A percentile compares a stretch with the other conserved stretches of the same genome.
Conservation (phyloP, 2,888 invertebrate genomes). For the Agonopterix subpropinquella region DNA sequence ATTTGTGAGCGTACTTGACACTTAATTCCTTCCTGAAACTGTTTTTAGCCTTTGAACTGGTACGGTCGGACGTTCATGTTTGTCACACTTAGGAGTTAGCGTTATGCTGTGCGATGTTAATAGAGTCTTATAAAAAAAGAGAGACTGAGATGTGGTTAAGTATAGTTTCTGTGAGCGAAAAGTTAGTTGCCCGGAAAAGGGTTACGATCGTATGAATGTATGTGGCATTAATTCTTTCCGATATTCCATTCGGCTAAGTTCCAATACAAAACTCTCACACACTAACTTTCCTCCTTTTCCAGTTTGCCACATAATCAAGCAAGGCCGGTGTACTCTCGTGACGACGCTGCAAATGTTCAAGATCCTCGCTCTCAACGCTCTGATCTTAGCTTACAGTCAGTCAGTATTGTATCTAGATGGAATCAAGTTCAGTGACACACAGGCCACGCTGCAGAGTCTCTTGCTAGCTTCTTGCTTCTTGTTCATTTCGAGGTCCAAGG, state of each 20-base stretch:
- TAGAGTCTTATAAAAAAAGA: too few species aligned
- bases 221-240: neutral
- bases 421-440: slow-evolving; percentile 97
- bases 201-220: too few species aligned
- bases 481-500: slow-evolving; percentile 98
- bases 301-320: slow-evolving; percentile 99
- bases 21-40: too few species aligned
- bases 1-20: too few species aligned
- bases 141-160: too few species aligned
- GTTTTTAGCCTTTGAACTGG: too few species aligned
- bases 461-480: slow-evolving; percentile 97
- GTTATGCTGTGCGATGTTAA: too few species aligned
- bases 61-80: too few species aligned
- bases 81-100: too few species aligned
- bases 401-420: slow-evolving; percentile 98
- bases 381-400: slow-evolving; percentile 98
- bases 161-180: too few species aligned
- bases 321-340: slow-evolving; percentile 98
- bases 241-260: neutral
- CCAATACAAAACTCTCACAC: neutral
- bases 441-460: slow-evolving; percentile 97
- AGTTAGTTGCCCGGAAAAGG: too few species aligned
- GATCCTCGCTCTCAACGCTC: slow-evolving; percentile 97
- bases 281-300: slow-evolving; percentile 17
- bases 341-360: slow-evolving; percentile 99